A percentile compares a stretch with the other conserved stretches of the same genome.
These are phyloP conservation scores for Drosophila aldrichi DNA, from an alignment of 2,888 invertebrate species.

Conservation along the genomic window DNA sequence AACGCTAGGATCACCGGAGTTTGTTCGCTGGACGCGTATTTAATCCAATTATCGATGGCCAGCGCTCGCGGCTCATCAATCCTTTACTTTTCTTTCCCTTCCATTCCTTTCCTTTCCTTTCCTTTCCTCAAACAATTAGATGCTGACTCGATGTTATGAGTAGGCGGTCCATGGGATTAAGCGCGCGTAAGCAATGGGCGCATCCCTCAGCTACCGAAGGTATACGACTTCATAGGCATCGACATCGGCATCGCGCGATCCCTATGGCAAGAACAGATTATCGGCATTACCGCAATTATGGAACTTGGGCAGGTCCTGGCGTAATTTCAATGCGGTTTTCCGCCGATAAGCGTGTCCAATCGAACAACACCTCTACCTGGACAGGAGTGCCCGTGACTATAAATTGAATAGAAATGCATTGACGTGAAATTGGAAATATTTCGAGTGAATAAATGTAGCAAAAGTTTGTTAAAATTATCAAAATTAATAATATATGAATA, in stretches of 20 bases:
- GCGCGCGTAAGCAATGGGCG: slow-evolving; percentile 32
- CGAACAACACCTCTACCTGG: slow-evolving; percentile 48
- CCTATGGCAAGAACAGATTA: slow-evolving; percentile 68
- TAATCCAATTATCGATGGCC: slow-evolving; percentile 76
- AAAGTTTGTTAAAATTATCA: too few species aligned
- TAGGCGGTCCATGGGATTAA: slow-evolving; percentile 58
- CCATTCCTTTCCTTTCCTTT: slow-evolving; percentile 14
- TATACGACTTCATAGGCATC: not conserved
- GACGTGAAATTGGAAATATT: too few species aligned
- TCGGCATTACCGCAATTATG: slow-evolving; percentile 82
- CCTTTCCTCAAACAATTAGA: slow-evolving; percentile 64
- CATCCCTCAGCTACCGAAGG: slow-evolving; percentile 35
- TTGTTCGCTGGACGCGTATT: slow-evolving; percentile 50
- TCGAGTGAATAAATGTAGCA: too few species aligned
- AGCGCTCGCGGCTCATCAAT: slow-evolving; percentile 7
- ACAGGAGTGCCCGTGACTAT: slow-evolving; percentile 25
- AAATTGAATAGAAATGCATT: not conserved
- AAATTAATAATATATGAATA: too few species aligned
- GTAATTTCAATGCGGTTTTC: slow-evolving; percentile 79
- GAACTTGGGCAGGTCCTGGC: slow-evolving; percentile 75
- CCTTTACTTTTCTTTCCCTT: slow-evolving; percentile 38
- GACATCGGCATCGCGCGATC: not conserved
- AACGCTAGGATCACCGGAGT: slow-evolving; percentile 46
- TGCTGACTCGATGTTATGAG: slow-evolving; percentile 67
- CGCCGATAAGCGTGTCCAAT: slow-evolving; percentile 69